These are phyloP conservation scores for Anoplophora glabripennis DNA, from an alignment of 1,140 invertebrate species.

Conservation along the genomic window DNA sequence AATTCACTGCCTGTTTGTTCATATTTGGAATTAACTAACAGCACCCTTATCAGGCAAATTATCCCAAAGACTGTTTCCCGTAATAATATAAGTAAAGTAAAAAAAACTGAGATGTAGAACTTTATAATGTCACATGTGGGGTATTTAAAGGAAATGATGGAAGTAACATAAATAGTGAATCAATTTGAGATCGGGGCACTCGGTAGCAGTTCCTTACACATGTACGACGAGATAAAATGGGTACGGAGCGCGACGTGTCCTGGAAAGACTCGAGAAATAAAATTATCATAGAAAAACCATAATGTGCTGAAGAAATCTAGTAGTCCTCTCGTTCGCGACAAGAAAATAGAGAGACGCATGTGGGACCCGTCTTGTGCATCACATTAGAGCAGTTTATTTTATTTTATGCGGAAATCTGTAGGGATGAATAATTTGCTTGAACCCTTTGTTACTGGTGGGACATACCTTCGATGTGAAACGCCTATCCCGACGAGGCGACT, in stretches of 20 bases:
- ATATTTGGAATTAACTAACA: too few species aligned
- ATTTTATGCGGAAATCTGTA: constrained; percentile 42
- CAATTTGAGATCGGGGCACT: background rate
- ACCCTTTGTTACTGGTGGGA: constrained; percentile 46
- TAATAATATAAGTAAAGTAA: too few species aligned
- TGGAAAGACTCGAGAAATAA: constrained; percentile 13
- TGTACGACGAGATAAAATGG: too few species aligned
- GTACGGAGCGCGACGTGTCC: too few species aligned
- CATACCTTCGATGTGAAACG: constrained; percentile 41
- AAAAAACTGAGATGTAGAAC: background rate
- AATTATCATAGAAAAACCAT: constrained; percentile 32
- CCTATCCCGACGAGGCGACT: constrained; percentile 39
- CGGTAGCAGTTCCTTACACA: background rate
- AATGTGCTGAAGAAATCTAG: constrained; percentile 26
- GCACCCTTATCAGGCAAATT: too few species aligned
- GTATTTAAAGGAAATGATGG: background rate
- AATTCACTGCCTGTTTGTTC: too few species aligned
- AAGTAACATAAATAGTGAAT: background rate
- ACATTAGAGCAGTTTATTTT: constrained; percentile 33
- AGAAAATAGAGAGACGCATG: constrained; percentile 26
- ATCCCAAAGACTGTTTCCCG: too few species aligned
- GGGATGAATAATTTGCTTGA: constrained; percentile 47
- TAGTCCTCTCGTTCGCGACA: constrained; percentile 3
- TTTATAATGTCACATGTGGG: background rate
- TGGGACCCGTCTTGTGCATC: constrained; percentile 26